These are phyloP conservation scores for Allophyes oxyacanthae DNA, from an alignment of 2,888 invertebrate genomes.

Conservation along the genomic window DNA sequence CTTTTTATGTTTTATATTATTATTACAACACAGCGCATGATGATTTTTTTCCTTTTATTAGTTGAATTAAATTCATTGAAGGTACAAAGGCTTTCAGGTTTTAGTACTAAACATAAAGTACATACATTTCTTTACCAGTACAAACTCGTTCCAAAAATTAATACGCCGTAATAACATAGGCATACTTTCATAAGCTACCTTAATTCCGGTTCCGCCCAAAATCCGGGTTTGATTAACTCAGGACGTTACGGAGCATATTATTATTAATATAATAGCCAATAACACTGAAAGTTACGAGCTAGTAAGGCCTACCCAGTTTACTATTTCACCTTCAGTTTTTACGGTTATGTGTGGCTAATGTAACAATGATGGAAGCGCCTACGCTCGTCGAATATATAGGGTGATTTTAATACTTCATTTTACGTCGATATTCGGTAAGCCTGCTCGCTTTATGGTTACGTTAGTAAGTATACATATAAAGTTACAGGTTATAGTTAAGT, in stretches of 20 bases:
- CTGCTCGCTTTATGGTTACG: constrained; percentile 9
- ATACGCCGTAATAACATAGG: constrained; percentile 1
- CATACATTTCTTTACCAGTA: not conserved
- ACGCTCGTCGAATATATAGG: constrained; percentile 48
- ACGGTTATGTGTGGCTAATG: constrained; percentile 59
- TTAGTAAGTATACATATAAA: constrained; percentile 7
- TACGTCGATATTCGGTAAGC: constrained; percentile 21
- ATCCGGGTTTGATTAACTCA: constrained; percentile 40
- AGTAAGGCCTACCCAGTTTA: constrained; percentile 60
- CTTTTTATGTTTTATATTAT: too few species aligned
- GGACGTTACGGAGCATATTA: constrained; percentile 39
- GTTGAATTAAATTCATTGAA: too few species aligned
- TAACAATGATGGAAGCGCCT: constrained; percentile 54
- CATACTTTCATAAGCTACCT: not conserved
- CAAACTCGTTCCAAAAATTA: not conserved
- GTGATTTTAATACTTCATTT: constrained; percentile 49
- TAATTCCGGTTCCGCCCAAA: constrained; percentile 8
- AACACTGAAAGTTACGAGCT: constrained; percentile 67
- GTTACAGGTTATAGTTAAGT: not conserved
- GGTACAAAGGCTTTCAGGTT: too few species aligned
- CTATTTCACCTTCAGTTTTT: constrained; percentile 65
- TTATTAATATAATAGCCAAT: constrained; percentile 59
- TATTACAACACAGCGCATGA: too few species aligned
- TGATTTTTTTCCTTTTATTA: too few species aligned
- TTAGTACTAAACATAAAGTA: too few species aligned